These are phyloP conservation scores for Malacoctenus gilli DNA, from an alignment of 2,797 vertebrate species.

Conservation along the genomic window DNA sequence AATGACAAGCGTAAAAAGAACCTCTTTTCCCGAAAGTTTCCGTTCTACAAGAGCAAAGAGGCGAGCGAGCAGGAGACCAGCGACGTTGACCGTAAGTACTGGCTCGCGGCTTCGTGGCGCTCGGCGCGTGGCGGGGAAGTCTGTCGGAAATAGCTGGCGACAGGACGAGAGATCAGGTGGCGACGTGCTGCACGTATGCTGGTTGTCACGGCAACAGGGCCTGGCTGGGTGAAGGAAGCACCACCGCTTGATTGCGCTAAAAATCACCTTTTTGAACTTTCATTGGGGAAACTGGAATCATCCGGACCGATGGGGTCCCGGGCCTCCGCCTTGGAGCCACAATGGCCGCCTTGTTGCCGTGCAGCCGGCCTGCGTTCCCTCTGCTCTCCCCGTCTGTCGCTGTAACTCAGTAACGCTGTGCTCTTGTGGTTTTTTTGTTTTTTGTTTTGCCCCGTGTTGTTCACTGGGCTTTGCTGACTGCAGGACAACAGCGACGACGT, in stretches of 20 bases:
- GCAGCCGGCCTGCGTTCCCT: constrained; percentile 49
- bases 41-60: constrained; percentile 99
- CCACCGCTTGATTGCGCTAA: neutral
- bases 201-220: constrained; percentile 43
- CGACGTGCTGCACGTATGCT: constrained; percentile 7
- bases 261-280: no score
- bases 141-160: constrained; percentile 42
- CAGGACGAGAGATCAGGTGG: constrained; percentile 71
- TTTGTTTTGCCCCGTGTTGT: constrained; percentile 80
- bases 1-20: constrained; percentile 98
- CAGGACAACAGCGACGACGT: constrained; percentile 97
- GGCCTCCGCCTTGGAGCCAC: constrained; percentile 9
- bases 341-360: constrained; percentile 36
- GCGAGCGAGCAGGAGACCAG: constrained; percentile 96
- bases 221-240: rapidly evolving
- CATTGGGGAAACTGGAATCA: no score
- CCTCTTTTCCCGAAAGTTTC: constrained; percentile 99
- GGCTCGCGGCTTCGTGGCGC: constrained; percentile 34
- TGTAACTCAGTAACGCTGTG: constrained; percentile 86
- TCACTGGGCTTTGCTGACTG: constrained; percentile 86
- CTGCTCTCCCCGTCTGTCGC: constrained; percentile 68
- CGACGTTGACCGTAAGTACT: constrained; percentile 98
- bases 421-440: constrained; percentile 86
- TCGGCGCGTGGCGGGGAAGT: neutral
- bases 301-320: no score